Conservation (phyloP, 2,888 invertebrate species). For the Idaea straminata region DNA sequence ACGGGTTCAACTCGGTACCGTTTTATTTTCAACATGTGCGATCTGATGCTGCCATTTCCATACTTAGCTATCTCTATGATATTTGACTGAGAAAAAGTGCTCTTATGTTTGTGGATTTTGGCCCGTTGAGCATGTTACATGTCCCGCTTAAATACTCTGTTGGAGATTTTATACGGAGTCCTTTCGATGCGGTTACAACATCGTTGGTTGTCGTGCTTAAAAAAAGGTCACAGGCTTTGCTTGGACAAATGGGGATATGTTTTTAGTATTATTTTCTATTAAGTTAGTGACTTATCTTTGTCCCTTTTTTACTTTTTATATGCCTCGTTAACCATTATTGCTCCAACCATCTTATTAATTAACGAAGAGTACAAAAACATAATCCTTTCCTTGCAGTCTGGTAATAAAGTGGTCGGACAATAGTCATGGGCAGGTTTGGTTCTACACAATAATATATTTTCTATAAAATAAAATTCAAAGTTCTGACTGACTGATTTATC, state of each 20-base stretch:
- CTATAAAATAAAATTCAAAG: too few species aligned
- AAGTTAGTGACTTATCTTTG: background rate
- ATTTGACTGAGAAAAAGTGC: conserved; percentile 26
- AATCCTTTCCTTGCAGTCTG: too few species aligned
- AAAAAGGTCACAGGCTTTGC: background rate
- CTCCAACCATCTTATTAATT: too few species aligned
- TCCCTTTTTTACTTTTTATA: background rate
- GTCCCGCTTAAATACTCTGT: conserved; percentile 3
- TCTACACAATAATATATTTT: too few species aligned
- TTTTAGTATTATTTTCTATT: background rate
- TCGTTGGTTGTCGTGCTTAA: background rate
- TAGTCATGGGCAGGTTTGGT: too few species aligned
- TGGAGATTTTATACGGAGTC: background rate
- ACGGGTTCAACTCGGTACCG: conserved; percentile 40
- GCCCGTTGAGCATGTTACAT: conserved; percentile 4
- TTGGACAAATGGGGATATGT: background rate
- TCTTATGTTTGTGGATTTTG: conserved; percentile 18
- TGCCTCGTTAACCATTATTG: background rate
- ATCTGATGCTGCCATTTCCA: conserved; percentile 38
- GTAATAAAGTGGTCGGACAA: too few species aligned
- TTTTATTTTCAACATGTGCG: conserved; percentile 51
- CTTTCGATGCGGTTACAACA: background rate
- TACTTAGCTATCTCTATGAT: conserved; percentile 34
- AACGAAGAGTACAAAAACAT: too few species aligned
- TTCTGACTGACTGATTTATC: too few species aligned